These are phyloP conservation scores for Apostichopus parvimensis DNA, from an alignment of 35 echinoderm and acorn worm species.

Conservation along the genomic window DNA sequence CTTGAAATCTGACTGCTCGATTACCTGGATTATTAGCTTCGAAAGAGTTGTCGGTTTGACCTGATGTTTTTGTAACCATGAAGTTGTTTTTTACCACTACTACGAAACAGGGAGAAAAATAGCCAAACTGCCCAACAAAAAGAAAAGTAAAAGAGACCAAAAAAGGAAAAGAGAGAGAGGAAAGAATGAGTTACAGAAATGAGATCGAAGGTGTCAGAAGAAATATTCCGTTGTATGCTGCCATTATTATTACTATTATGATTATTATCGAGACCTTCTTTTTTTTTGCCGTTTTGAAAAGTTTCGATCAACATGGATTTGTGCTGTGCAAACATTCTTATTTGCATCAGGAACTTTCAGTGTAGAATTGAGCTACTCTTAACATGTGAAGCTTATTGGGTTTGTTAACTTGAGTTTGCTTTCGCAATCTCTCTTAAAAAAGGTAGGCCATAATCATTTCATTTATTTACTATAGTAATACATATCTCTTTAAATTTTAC, in stretches of 20 bases:
- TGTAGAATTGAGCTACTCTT: no score
- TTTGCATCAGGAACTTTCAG: no score
- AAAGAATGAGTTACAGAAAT: constrained; percentile 1
- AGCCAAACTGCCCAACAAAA: neutral
- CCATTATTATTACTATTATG: neutral
- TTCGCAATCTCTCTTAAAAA: no score
- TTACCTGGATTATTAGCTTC: constrained; percentile 7
- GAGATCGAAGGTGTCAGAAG: neutral
- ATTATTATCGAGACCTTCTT: neutral
- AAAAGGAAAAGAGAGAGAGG: neutral
- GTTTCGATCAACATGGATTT: neutral
- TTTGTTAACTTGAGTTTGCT: no score
- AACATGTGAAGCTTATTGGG: no score
- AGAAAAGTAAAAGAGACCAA: neutral
- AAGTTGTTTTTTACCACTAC: constrained; percentile 16
- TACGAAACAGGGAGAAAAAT: neutral
- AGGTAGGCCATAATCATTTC: no score
- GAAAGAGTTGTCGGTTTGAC: neutral
- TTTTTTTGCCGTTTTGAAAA: neutral
- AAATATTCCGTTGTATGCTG: neutral
- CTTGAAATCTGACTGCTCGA: constrained; percentile 32
- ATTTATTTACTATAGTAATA: no score
- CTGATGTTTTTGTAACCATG: constrained; percentile 22
- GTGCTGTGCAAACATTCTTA: neutral
- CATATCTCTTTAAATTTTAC: no score